Percentiles rank a stretch among this genome's conserved stretches.
phyloP scores from a whole-genome alignment of 2,888 invertebrate species.

The Serripes groenlandicus region DNA sequence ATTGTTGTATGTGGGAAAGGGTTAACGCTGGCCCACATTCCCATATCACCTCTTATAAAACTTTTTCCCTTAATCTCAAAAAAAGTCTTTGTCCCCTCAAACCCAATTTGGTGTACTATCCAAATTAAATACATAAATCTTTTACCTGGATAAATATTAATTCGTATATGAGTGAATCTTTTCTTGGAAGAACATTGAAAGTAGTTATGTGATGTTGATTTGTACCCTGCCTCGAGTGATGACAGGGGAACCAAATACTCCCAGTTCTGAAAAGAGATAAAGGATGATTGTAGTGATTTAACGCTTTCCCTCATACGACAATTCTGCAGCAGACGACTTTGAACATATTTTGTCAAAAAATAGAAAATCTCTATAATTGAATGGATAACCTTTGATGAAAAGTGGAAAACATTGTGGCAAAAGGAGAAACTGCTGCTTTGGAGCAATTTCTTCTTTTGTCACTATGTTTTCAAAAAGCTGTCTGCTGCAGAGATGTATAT shows the following conservation, averaged over 20 bases:
- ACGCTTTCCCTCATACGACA: background rate
- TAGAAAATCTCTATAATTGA: background rate
- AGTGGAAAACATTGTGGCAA: background rate
- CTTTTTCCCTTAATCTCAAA: too few species aligned
- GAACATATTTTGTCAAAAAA: background rate
- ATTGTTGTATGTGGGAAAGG: too few species aligned
- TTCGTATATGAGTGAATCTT: conserved; percentile 74
- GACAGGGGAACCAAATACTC: conserved; percentile 68
- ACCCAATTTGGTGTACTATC: too few species aligned
- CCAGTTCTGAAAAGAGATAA: conserved; percentile 71
- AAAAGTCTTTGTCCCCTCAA: too few species aligned
- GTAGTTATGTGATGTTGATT: conserved; percentile 76
- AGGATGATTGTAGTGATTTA: background rate
- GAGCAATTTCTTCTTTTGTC: background rate
- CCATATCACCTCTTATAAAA: background rate
- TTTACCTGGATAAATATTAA: conserved; percentile 79
- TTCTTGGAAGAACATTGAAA: conserved; percentile 65
- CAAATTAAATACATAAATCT: background rate
- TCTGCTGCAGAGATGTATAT: background rate
- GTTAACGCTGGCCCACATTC: too few species aligned
- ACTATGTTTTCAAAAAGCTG: background rate
- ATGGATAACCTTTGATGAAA: background rate
- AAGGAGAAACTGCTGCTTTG: background rate
- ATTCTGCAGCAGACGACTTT: background rate
- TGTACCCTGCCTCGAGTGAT: conserved; percentile 72